These are phyloP conservation scores for Agriotes lineatus DNA, from an alignment of 2,888 invertebrate species.

Conservation along the genomic window DNA sequence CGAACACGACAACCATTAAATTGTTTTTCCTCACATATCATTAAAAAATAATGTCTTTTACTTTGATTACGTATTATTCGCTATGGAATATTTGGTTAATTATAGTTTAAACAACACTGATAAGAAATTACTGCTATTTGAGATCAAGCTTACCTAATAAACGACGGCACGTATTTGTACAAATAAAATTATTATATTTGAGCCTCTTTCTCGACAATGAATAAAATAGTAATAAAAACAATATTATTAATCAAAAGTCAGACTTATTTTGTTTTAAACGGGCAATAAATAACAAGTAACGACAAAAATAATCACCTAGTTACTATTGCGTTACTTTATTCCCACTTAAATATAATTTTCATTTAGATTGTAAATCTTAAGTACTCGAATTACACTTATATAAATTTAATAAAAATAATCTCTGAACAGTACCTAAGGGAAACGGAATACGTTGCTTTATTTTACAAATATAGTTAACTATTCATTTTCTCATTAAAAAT, in stretches of 20 bases:
- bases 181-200: conserved; percentile 6
- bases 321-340: conserved; percentile 1
- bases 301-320: conserved; percentile 4
- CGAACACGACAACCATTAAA: too few species aligned
- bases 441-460: too few species aligned
- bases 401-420: too few species aligned
- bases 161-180: conserved; percentile 11
- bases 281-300: background rate
- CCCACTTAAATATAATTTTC: conserved; percentile 8
- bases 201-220: background rate
- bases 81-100: too few species aligned
- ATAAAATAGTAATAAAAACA: background rate
- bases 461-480: background rate
- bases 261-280: background rate
- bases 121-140: too few species aligned
- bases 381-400: too few species aligned
- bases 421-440: too few species aligned
- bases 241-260: background rate
- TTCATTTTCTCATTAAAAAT: background rate
- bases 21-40: too few species aligned
- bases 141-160: too few species aligned
- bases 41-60: too few species aligned
- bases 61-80: too few species aligned
- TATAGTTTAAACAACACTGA: too few species aligned
- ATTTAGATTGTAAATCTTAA: conserved; percentile 39